These are phyloP conservation scores for Synanthedon vespiformis DNA, from an alignment of 2,888 invertebrate species.

Conservation along the genomic window DNA sequence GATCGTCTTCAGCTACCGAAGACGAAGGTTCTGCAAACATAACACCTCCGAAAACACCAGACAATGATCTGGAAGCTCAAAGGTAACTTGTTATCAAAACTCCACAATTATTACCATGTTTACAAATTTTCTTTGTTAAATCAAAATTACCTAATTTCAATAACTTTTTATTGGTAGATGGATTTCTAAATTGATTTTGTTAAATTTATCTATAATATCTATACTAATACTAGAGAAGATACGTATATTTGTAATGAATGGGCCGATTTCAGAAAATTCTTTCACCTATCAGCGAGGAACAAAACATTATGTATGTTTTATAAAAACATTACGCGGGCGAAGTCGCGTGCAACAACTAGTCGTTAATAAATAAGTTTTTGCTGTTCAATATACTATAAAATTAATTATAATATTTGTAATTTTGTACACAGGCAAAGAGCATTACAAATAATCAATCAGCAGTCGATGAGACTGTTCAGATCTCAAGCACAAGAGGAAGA, in stretches of 20 bases:
- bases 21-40: conserved; percentile 63
- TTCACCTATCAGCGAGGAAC: too few species aligned
- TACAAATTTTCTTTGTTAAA: too few species aligned
- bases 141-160: background rate
- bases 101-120: too few species aligned
- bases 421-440: conserved; percentile 56
- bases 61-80: conserved; percentile 57
- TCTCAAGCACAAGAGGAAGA: conserved; percentile 58
- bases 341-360: too few species aligned
- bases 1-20: conserved; percentile 63
- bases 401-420: background rate
- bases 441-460: conserved; percentile 57
- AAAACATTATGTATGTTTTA: too few species aligned
- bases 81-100: conserved; percentile 26
- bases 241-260: too few species aligned
- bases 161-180: background rate
- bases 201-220: too few species aligned
- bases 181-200: too few species aligned
- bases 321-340: too few species aligned
- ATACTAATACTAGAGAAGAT: too few species aligned
- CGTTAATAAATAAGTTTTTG: too few species aligned
- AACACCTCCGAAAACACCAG: conserved; percentile 65
- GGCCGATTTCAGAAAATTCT: too few species aligned
- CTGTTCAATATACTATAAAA: background rate
- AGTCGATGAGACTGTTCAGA: conserved; percentile 56